phyloP scores from a whole-genome alignment of 2,797 vertebrate genomes.

The Chanos chanos region DNA sequence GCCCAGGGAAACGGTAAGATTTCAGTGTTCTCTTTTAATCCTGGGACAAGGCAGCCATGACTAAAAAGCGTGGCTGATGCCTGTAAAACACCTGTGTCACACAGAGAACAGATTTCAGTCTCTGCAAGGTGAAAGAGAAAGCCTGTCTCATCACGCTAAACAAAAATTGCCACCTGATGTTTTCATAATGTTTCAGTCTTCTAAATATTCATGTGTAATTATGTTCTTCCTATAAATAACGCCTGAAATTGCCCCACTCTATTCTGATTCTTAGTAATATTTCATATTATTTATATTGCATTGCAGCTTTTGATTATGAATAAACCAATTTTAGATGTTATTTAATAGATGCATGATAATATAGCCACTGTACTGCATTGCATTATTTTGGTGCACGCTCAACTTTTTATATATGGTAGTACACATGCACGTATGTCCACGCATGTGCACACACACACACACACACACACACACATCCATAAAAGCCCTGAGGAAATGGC shows the following conservation, averaged over 20 bases:
- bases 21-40: background rate
- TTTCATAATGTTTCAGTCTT: background rate
- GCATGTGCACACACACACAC: background rate
- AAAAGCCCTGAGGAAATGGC: background rate
- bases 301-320: too few relatives aligned
- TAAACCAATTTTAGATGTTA: too few relatives aligned
- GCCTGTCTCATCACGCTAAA: background rate
- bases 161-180: constrained; percentile 11
- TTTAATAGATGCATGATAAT: too few relatives aligned
- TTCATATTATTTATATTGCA: too few relatives aligned
- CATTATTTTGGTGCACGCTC: too few relatives aligned
- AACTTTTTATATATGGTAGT: too few relatives aligned
- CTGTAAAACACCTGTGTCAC: background rate
- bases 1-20: background rate
- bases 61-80: background rate
- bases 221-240: background rate
- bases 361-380: too few relatives aligned
- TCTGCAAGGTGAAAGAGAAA: background rate
- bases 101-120: background rate
- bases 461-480: background rate
- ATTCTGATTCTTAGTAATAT: too few relatives aligned
- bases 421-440: background rate
- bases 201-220: background rate
- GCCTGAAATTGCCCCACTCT: too few relatives aligned
- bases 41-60: background rate